A percentile compares a stretch with the other conserved stretches of the same genome.
phyloP scores from a whole-genome alignment of 2,113 vertebrate genomes.

The Ovibos moschatus region DNA sequence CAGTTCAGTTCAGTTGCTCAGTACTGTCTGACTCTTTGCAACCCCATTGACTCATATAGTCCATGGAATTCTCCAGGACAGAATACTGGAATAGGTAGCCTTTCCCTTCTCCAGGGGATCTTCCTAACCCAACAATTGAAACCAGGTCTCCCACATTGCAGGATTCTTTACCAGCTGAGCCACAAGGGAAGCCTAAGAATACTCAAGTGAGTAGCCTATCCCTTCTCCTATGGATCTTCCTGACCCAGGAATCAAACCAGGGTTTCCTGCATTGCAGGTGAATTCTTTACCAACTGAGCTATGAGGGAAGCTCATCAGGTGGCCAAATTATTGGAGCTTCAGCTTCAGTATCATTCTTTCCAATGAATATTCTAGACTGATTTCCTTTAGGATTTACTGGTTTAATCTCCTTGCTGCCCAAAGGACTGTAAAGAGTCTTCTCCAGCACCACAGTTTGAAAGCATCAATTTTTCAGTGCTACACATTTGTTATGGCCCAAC shows the following conservation, averaged over 20 bases:
- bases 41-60: not conserved
- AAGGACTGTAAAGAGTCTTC: not conserved
- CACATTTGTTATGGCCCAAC: not conserved
- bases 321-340: not conserved
- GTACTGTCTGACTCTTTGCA: not conserved
- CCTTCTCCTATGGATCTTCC: not conserved
- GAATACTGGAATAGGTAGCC: not conserved
- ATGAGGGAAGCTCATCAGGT: not conserved
- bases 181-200: not conserved
- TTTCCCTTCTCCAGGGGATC: not conserved
- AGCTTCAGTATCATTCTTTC: not conserved
- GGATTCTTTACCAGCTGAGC: not conserved
- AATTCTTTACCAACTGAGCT: not conserved
- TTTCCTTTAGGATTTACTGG: not conserved
- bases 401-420: not conserved
- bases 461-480: not conserved
- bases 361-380: not conserved
- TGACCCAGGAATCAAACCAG: not conserved
- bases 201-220: not conserved
- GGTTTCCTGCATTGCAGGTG: not conserved
- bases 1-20: not conserved
- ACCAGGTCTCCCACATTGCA: not conserved
- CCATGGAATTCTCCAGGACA: not conserved
- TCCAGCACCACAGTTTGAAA: not conserved
- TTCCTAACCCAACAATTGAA: not conserved